Evolutionary conservation across 2,113 vertebrate genomes (phyloP), one percentile per base, ranked within the genome.

Genomic region (Apus apus): DNA sequence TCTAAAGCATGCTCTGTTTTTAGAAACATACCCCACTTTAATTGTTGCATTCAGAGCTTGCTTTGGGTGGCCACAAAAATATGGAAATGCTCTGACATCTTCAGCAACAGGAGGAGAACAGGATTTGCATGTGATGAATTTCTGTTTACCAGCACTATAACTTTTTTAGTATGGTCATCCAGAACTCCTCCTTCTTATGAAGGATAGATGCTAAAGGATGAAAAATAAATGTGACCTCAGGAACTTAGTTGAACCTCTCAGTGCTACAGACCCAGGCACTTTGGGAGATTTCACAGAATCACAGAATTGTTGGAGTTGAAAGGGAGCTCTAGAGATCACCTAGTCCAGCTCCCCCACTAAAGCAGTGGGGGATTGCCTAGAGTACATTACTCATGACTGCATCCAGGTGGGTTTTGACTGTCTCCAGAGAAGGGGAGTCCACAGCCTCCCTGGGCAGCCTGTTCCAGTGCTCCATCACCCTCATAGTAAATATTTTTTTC

Each of bases 71-170:
- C 72, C 34, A 22, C 67, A 94, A 79, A 90, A 71, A 40, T 67
- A 90, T 12, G 40, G 60, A 84, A 91, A 45, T 3, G 0, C 38
- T 85, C 27, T 78, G 36, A 34, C 73, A 34, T 53, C 43, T 91
- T 66, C 76, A 81, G 51, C 14, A 19, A 23, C 2, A 11, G 66
- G 72, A 91, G 18, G 53, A 90, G 29, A 86, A n/a, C 60, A 53
- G 90, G 29, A 43, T 87, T 86, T 90, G 43, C 32, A 7, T 90
- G 16, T 60, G 53, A 73, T 93, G 60, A 77, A 81, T 84, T 91
- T 90, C 58, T 88, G 3, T 67, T 95, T 86, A 71, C n/a, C 18
- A 74, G 29, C 48, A 54, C 45, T 86, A 3, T 74, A 66, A 34
- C 75, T 84, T 83, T 84, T 60, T 93, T 84, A 16, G 13, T 64